Conservation (phyloP, 2,888 invertebrate species). For the Dioctria rufipes region DNA sequence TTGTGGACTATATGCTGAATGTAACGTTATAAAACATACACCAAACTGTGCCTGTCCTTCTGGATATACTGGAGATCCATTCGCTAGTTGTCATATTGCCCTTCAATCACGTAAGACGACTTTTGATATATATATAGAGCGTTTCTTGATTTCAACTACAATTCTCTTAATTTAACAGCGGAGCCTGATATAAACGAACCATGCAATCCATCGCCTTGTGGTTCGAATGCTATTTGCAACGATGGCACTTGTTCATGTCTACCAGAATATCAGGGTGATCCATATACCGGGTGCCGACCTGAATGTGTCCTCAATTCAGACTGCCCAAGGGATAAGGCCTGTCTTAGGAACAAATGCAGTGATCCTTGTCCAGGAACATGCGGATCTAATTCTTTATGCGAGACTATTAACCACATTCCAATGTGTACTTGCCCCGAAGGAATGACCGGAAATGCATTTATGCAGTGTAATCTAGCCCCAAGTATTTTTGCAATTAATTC, state of each 20-base stretch:
- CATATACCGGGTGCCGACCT: conserved; percentile 81
- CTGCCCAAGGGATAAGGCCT: conserved; percentile 78
- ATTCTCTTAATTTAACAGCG: conserved; percentile 61
- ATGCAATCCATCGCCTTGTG: conserved; percentile 79
- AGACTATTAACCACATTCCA: conserved; percentile 80
- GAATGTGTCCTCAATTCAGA: conserved; percentile 81
- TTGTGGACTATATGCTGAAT: conserved; percentile 78
- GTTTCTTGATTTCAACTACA: too few relatives aligned
- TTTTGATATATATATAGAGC: too few relatives aligned
- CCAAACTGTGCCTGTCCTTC: conserved; percentile 82
- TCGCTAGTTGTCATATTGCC: conserved; percentile 74
- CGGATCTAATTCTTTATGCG: conserved; percentile 80
- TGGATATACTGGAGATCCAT: conserved; percentile 83
- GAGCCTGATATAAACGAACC: conserved; percentile 73
- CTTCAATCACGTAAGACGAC: conserved; percentile 68
- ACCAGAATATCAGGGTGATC: conserved; percentile 77
- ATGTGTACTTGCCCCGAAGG: conserved; percentile 77
- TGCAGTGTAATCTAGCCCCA: conserved; percentile 71
- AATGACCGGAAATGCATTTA: conserved; percentile 79
- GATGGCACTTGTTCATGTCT: conserved; percentile 78
- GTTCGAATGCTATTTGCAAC: conserved; percentile 79
- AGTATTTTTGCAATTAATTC: conserved; percentile 46
- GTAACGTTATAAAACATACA: conserved; percentile 81
- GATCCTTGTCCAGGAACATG: conserved; percentile 84
- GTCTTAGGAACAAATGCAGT: conserved; percentile 79